Base-by-base conservation (phyloP, 2,888 invertebrate genomes). In the Atrina japonica region DNA sequence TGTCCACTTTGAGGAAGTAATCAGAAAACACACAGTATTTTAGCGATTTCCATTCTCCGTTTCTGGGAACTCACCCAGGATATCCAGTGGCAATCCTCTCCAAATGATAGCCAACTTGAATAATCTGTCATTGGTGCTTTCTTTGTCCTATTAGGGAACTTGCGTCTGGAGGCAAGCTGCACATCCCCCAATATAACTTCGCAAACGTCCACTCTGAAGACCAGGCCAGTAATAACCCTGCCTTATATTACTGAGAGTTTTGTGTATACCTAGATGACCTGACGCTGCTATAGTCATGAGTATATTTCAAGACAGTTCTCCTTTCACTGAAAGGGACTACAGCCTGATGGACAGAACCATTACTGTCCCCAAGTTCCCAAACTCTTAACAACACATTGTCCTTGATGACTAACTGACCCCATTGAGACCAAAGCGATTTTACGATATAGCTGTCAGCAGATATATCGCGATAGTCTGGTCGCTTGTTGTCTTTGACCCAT, bases 1-100 rank as follows among this genome's bases (percentile, higher is more conserved):
- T 1, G 72, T 72, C 67, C 72, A 72, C 27, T 72, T 72, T 3
- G 69, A 64, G n/a, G 29, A 55, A 70, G 43, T 64, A 70, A 56
- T 70, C 64, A 21, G 59, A 61, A 16, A 72, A 56, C 5, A 67
- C 72, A 2, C n/a, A 71, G 45, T 7, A 66, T n/a, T 66, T 18
- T 71, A 71, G 25, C 29, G 29, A 27, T 66, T 71, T 27, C 66
- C 66, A 35, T 53, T 40, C 18, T 58, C 45, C 16, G 67, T 64
- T 30, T 61, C 58, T 1, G 72, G 67, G 3, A 56, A 56, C 18
- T 56, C 56, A n/a, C 56, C 56, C 18, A 56, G 35, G n/a, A 56
- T 56, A 35, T 56, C n/a, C 56, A 2, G 56, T 56, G 7, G 56
- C 56, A n/a, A 56, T 40, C 35, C 56, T 30, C 40, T 56, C 56